These are phyloP conservation scores for Drosophila kanapiae DNA, from an alignment of 1,140 invertebrate species.

Conservation along the genomic window DNA sequence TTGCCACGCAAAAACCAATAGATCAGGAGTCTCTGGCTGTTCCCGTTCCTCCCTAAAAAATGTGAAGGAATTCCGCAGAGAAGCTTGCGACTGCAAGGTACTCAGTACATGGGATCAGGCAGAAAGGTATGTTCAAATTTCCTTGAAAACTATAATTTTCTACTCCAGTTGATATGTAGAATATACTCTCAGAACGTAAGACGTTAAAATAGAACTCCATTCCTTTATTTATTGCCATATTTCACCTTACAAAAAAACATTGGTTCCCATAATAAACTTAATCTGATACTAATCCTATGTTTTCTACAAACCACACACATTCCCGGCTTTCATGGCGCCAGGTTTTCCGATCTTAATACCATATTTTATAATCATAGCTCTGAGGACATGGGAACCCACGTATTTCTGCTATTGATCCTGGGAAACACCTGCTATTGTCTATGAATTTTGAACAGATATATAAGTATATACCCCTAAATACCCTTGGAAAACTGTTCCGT, in stretches of 20 bases:
- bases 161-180: too few relatives aligned
- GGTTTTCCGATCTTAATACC: not conserved
- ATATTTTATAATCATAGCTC: slow-evolving; percentile 17
- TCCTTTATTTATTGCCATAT: not conserved
- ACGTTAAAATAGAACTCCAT: too few relatives aligned
- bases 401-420: slow-evolving; percentile 21
- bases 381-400: slow-evolving; percentile 9
- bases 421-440: slow-evolving; percentile 19
- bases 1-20: slow-evolving; percentile 78
- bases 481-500: slow-evolving; percentile 34
- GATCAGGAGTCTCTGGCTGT: slow-evolving; percentile 61
- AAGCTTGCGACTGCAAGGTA: not conserved
- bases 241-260: not conserved
- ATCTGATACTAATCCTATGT: not conserved
- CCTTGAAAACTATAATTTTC: too few relatives aligned
- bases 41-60: slow-evolving; percentile 28
- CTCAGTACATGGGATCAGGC: not conserved
- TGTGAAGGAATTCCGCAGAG: not conserved
- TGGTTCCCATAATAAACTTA: not conserved
- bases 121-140: too few relatives aligned
- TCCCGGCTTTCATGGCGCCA: slow-evolving; percentile 2
- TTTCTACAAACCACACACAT: not conserved
- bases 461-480: slow-evolving; percentile 22
- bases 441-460: not conserved
- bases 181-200: too few relatives aligned